A percentile compares a stretch with the other conserved stretches of the same genome.
Evolutionary conservation across 2,797 vertebrate species (phyloP).

Genomic region (Lerista edwardsae): DNA sequence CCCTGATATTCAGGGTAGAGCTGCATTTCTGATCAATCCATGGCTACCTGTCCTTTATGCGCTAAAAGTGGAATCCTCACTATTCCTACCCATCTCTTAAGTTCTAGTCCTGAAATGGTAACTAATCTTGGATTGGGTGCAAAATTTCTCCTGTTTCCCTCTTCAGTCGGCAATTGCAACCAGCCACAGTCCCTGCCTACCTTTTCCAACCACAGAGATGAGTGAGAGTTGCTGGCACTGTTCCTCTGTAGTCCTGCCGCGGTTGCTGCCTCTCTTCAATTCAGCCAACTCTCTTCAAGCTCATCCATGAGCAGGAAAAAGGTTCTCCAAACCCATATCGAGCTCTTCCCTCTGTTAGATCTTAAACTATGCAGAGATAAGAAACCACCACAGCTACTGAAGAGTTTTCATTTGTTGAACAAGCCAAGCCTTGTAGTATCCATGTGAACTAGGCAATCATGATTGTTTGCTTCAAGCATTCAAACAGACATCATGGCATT

Average conservation of each 20-base stretch:
- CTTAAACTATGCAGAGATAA: neutral
- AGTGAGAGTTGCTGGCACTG: neutral
- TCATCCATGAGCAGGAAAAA: neutral
- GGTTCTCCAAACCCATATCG: neutral
- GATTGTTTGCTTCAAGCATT: constrained; percentile 38
- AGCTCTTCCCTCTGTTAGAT: constrained; percentile 14
- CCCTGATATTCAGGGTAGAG: too few relatives aligned
- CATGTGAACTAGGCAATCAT: constrained; percentile 22
- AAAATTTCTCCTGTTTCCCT: neutral
- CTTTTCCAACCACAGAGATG: neutral
- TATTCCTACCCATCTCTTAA: neutral
- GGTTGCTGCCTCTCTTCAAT: constrained; percentile 10
- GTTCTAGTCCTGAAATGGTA: neutral
- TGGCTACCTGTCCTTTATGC: neutral
- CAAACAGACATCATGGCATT: constrained; percentile 8
- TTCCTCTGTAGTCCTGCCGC: constrained; percentile 3
- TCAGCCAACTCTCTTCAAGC: constrained; percentile 1
- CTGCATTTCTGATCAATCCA: neutral
- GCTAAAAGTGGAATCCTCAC: neutral
- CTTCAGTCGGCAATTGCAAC: neutral
- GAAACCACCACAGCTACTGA: constrained; percentile 18
- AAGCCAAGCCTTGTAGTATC: constrained; percentile 24
- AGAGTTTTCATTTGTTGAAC: constrained; percentile 34
- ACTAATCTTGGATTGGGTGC: neutral
- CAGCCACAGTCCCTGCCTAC: neutral